These are phyloP conservation scores for Dynastes hyllus DNA, from an alignment of 2,888 invertebrate species.

Conservation along the genomic window DNA sequence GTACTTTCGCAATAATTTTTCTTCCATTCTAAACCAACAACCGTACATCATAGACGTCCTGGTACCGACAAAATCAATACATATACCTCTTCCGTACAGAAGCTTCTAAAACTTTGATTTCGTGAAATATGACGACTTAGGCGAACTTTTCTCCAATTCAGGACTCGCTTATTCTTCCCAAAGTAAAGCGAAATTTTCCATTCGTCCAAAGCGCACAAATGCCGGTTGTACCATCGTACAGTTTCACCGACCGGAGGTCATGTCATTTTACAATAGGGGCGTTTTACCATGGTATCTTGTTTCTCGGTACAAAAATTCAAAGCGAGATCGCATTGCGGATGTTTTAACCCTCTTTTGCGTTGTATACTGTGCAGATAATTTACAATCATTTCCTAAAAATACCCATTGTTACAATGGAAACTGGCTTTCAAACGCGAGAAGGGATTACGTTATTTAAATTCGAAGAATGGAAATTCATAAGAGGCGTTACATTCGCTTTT, in stretches of 20 bases:
- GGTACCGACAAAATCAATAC: slow-evolving; percentile 6
- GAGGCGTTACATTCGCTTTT: background rate
- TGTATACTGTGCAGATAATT: background rate
- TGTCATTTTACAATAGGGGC: background rate
- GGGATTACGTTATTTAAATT: background rate
- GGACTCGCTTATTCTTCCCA: no score
- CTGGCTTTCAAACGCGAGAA: no score
- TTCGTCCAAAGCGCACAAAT: background rate
- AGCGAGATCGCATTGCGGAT: background rate
- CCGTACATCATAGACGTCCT: background rate
- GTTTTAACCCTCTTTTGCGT: background rate
- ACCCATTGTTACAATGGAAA: background rate
- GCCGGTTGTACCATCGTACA: background rate
- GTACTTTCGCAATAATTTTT: background rate
- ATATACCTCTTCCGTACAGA: background rate
- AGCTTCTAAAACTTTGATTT: slow-evolving; percentile 20
- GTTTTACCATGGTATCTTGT: background rate
- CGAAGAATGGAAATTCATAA: background rate
- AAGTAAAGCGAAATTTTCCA: slow-evolving; percentile 25
- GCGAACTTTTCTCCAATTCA: background rate
- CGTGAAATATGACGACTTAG: slow-evolving; percentile 33
- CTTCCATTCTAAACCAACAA: background rate
- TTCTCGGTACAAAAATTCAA: slow-evolving; percentile 3
- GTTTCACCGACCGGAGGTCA: background rate
- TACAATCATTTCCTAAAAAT: background rate